Evolutionary conservation across 2,888 invertebrate species (phyloP).

Genomic region (Drosophila infuscata): DNA sequence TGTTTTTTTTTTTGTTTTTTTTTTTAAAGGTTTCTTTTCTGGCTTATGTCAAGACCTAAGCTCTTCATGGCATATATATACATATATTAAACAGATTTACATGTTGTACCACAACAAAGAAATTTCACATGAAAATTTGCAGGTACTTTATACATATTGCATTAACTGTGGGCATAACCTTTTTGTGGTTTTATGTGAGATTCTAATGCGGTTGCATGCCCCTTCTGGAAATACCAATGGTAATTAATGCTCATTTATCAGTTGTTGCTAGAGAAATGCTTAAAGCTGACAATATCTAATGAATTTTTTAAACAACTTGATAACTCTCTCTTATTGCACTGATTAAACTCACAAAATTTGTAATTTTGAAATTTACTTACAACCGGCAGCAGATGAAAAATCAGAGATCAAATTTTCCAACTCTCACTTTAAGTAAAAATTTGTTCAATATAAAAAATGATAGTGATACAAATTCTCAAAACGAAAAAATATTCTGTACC

Average conservation of each 20-base stretch:
- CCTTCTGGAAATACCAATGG: slow-evolving; percentile 5
- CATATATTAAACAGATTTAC: slow-evolving; percentile 65
- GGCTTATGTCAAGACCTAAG: slow-evolving; percentile 20
- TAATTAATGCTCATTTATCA: slow-evolving; percentile 3
- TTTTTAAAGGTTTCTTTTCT: slow-evolving; percentile 2
- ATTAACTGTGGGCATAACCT: slow-evolving; percentile 20
- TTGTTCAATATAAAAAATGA: background rate
- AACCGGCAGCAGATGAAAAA: background rate
- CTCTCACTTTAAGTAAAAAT: background rate
- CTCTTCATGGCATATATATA: slow-evolving; percentile 31
- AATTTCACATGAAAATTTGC: slow-evolving; percentile 22
- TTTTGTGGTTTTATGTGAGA: slow-evolving; percentile 16
- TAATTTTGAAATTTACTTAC: background rate
- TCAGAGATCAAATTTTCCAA: background rate
- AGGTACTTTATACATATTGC: slow-evolving; percentile 39
- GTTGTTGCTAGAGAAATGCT: background rate
- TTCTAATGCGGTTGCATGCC: background rate
- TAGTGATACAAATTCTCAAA: background rate
- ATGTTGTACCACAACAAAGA: slow-evolving; percentile 34
- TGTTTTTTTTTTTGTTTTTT: slow-evolving; percentile 9
- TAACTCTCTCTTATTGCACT: background rate
- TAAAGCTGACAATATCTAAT: background rate
- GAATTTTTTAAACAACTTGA: background rate
- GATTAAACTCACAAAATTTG: background rate
- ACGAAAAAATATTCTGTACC: too few species aligned